Evolutionary conservation across 2,888 invertebrate species (phyloP).

Genomic region (Ectobius pallidus): DNA sequence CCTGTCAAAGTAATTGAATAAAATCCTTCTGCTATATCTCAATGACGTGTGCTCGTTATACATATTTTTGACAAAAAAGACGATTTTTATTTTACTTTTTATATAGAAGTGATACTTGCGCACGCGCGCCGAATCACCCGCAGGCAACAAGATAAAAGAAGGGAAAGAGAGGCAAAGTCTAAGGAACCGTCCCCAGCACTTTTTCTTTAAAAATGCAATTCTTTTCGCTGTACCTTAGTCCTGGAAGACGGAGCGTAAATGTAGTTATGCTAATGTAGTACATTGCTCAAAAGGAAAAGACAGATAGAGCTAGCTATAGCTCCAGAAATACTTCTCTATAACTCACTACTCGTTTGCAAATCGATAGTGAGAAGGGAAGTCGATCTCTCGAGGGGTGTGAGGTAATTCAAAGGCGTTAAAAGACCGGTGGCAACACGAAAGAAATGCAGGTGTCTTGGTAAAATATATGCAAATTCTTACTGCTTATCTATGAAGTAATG

Average conservation of each 20-base stretch:
- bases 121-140: conserved; percentile 3
- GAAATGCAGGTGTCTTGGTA: too few species aligned
- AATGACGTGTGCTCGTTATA: too few species aligned
- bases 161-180: too few species aligned
- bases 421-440: too few species aligned
- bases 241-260: conserved; percentile 31
- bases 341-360: conserved; percentile 29
- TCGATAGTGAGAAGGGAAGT: conserved; percentile 1
- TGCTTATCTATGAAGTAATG: too few species aligned
- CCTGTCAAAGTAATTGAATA: too few species aligned
- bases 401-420: too few species aligned
- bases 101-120: too few species aligned
- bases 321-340: conserved; percentile 21
- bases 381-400: neutral
- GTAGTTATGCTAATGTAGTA: conserved; percentile 34
- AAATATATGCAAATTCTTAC: too few species aligned
- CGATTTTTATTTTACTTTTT: too few species aligned
- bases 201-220: conserved; percentile 31
- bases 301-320: conserved; percentile 13
- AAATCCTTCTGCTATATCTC: too few species aligned
- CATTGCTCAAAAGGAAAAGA: conserved; percentile 34
- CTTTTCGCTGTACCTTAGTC: conserved; percentile 7
- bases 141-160: conserved; percentile 20
- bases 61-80: too few species aligned
- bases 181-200: neutral